phyloP scores from a whole-genome alignment of 2,113 vertebrate genomes.

The Eulemur rufifrons region DNA sequence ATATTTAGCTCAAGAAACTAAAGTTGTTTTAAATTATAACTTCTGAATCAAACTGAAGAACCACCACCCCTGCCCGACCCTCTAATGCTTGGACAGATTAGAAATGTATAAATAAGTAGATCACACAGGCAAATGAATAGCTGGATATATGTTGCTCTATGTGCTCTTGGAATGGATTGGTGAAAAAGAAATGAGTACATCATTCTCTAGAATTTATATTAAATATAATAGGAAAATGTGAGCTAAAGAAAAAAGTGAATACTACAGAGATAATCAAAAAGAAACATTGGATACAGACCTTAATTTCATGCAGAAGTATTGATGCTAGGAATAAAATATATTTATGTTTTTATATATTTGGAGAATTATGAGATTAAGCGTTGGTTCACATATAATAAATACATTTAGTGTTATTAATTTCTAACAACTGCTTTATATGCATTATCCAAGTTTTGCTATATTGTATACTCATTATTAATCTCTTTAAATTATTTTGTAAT shows the following conservation, averaged over 20 bases:
- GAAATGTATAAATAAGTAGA: neutral
- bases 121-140: neutral
- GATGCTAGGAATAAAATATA: neutral
- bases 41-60: neutral
- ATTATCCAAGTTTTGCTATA: neutral
- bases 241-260: neutral
- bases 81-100: neutral
- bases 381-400: neutral
- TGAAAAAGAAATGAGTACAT: neutral
- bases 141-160: neutral
- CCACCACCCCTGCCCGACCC: neutral
- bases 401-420: neutral
- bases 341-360: neutral
- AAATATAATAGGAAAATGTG: neutral
- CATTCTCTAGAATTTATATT: neutral
- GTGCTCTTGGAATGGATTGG: neutral
- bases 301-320: slow-evolving; percentile 4
- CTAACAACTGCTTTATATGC: neutral
- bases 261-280: neutral
- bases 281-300: neutral
- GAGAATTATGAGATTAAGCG: neutral
- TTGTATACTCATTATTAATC: neutral
- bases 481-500: neutral
- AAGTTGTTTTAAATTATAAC: neutral
- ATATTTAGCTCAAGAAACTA: neutral